Percentiles rank a stretch among this genome's conserved stretches.
Evolutionary conservation across 2,888 invertebrate genomes (phyloP).

Genomic region (Apamea crenata): DNA sequence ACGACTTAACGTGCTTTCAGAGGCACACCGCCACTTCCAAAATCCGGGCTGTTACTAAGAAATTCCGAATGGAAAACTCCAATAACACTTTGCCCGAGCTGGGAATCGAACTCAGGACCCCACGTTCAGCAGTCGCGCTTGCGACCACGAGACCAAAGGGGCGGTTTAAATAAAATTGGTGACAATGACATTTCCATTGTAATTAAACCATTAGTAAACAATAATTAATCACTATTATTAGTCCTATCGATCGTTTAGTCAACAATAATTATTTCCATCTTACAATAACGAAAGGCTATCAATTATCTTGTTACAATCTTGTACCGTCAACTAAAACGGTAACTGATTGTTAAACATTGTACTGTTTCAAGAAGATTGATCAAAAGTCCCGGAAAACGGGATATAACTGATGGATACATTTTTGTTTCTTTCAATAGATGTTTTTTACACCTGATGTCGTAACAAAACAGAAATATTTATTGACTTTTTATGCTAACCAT

Average conservation of each 20-base stretch:
- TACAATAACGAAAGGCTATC: constrained; percentile 27
- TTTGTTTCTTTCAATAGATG: not conserved
- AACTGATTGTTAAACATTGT: constrained; percentile 15
- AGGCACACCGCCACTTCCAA: not conserved
- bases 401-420: not conserved
- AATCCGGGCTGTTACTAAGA: not conserved
- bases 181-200: constrained; percentile 4
- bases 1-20: too few species aligned
- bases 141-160: not conserved
- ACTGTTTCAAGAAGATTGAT: constrained; percentile 5
- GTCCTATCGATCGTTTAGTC: constrained; percentile 16
- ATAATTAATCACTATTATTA: constrained; percentile 33
- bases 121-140: not conserved
- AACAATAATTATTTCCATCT: constrained; percentile 27
- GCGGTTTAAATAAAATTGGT: not conserved
- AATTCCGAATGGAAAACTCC: not conserved
- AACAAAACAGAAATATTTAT: not conserved
- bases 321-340: constrained; percentile 11
- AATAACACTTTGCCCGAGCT: not conserved
- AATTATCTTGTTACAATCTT: constrained; percentile 35
- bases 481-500: constrained; percentile 3
- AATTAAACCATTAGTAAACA: constrained; percentile 3
- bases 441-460: not conserved
- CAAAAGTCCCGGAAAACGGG: not conserved
- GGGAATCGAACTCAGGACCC: not conserved